A percentile compares a stretch with the other conserved stretches of the same genome.
Conservation (phyloP, 2,888 invertebrate species). For the Boloria euphrosyne region DNA sequence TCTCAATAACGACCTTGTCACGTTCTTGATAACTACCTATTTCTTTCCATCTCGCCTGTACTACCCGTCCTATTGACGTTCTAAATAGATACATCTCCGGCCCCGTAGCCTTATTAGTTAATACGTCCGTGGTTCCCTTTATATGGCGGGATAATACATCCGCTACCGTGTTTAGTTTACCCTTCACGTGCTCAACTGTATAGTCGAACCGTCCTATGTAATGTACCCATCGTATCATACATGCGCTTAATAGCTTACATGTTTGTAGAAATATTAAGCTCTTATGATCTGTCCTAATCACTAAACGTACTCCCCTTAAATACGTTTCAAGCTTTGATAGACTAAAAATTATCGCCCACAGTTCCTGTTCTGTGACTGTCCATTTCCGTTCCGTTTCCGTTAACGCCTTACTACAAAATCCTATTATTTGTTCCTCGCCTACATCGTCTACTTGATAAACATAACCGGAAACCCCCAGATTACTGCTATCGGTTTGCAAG, state of each 20-base stretch:
- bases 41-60: not conserved
- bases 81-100: not conserved
- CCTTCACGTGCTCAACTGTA: not conserved
- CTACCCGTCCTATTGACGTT: not conserved
- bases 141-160: not conserved
- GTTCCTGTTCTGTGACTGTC: not conserved
- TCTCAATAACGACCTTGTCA: not conserved
- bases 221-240: not conserved
- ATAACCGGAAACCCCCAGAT: not conserved
- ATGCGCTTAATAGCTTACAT: not conserved
- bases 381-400: not conserved
- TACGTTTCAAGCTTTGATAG: not conserved
- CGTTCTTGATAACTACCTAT: not conserved
- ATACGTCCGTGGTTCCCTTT: not conserved
- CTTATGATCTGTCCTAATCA: not conserved
- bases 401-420: not conserved
- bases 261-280: not conserved
- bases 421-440: not conserved
- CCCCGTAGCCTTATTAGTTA: not conserved
- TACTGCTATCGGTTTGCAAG: slow-evolving; percentile 4
- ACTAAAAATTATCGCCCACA: not conserved
- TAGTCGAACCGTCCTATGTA: not conserved
- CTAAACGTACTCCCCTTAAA: not conserved
- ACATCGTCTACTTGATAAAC: not conserved
- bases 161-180: not conserved